Evolutionary conservation across 2,888 invertebrate genomes (phyloP), one percentile per base, ranked within the genome.

Genomic region (Acleris holmiana): DNA sequence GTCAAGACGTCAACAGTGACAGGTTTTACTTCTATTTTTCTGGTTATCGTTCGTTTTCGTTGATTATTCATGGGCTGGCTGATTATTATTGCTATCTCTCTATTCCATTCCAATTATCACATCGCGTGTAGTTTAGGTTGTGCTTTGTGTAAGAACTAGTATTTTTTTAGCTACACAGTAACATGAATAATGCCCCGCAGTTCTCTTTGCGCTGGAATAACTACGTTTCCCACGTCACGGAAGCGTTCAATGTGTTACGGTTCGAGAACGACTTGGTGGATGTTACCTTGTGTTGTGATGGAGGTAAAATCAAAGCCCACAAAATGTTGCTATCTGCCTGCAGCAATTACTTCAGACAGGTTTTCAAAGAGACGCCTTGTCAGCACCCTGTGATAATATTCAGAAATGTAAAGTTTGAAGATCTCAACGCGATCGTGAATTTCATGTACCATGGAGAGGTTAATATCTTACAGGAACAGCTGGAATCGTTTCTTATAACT

Each of bases 161-260:
- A 4, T 15, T 18, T 10, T 50, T 25, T 48, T 8, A 56, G 48
- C 50, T 40, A 41, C 15, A 47, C 46, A 15, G 53, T 74, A 80
- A 74, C 81, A 92, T 91, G 91, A 91, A 89, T 88, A 91, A 94
- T 86, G 94, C 95, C 82, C 96, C 96, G 83, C 97, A 97, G 82
- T 97, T 96, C 89, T 96, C 97, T 71, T 91, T 97, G 73, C 95
- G 96, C 72, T 97, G 97, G 97, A 97, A 97, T 85, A 97, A 97
- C 89, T 97, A 97, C 84, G 94, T 96, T 80, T 94, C 94, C 77
- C 96, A 96, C 85, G 95, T 97, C 78, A 96, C 96, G 70, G 95
- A 95, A 84, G 96, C 96, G 50, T 95, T 97, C 79, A 96, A 96
- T 84, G 94, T 95, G 70, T 93, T 97, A 70, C 94, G 94, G 62